Base-by-base conservation (phyloP, 2,113 vertebrate genomes). In the Guaruba guarouba region DNA sequence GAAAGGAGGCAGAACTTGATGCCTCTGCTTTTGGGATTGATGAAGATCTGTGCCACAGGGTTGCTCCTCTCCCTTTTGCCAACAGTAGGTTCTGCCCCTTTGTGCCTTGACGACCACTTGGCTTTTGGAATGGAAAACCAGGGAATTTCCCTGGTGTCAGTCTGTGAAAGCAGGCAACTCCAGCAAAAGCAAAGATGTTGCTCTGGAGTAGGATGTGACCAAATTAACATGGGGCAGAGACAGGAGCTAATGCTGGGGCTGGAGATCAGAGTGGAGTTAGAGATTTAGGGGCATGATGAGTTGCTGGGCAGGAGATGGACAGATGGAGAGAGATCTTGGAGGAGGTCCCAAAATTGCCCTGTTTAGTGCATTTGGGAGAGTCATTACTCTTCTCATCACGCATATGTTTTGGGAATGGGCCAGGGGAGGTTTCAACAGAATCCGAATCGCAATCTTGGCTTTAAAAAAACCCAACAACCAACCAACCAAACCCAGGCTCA, bases 261-360 rank as follows among this genome's bases (percentile, higher is more conserved):
- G 69, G 74, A 85, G 81, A 75, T 79, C 3, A 2, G 27, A n/a
- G 13, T 57, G 14, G 24, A 93, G 69, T 55, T 86, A 51, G 73
- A 91, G 69, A 76, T 82, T 22, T 67, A 67, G 54, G 84, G 41
- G 37, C 79, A 69, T 6, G 4, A 62, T 57, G 25, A 74, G 88
- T 96, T 88, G 54, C 59, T 77, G 87, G 71, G 84, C 78, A 93
- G 78, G 92, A 90, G 52, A 92, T 85, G 71, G 92, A 66, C 94
- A 96, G 93, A 96, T 95, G 93, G 94, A 94, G 81, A 74, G 59
- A 88, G 37, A 95, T 85, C 88, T 95, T 95, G 93, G 94, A 96
- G 93, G 54, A 82, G 67, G 70, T 91, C 90, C 95, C 82, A 95
- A 88, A 95, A 95, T 82, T 85, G 44, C 66, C 93, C 89, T 81